Conservation (phyloP, 1,140 invertebrate genomes). For the Leptinotarsa undecemlineata region DNA sequence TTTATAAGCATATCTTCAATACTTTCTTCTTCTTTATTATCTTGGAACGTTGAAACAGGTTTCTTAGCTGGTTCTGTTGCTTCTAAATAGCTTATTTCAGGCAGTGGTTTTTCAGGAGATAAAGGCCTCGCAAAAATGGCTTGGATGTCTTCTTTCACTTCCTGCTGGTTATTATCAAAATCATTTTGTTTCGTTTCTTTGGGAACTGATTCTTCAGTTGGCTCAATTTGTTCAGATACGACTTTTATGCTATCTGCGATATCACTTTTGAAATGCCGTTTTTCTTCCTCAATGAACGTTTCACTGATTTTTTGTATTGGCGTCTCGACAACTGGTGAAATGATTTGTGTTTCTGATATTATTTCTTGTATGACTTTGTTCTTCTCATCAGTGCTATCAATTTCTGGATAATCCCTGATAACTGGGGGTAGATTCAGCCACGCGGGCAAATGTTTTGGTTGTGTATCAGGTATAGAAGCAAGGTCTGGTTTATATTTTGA, state of each 20-base stretch:
- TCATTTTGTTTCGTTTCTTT: background rate
- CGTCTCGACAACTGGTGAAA: background rate
- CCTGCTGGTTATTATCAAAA: background rate
- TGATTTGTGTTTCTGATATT: background rate
- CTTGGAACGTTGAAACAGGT: slow-evolving; percentile 18
- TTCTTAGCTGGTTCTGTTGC: slow-evolving; percentile 21
- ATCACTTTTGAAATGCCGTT: background rate
- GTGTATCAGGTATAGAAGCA: slow-evolving; percentile 1
- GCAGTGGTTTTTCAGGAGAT: slow-evolving; percentile 22
- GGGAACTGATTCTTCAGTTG: background rate
- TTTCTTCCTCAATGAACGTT: background rate
- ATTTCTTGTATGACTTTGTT: background rate
- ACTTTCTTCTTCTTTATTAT: slow-evolving; percentile 14
- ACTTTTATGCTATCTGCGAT: background rate
- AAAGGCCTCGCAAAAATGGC: slow-evolving; percentile 1
- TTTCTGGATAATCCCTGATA: background rate
- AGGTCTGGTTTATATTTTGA: slow-evolving; percentile 25
- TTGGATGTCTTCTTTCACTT: background rate
- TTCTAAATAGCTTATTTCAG: slow-evolving; percentile 22
- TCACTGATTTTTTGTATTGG: background rate
- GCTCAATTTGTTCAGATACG: background rate
- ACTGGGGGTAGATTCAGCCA: background rate
- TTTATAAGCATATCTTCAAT: slow-evolving; percentile 15
- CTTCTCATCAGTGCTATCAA: background rate
- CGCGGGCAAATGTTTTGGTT: background rate